Evolutionary conservation across 2,797 vertebrate genomes (phyloP).

Genomic region (Labeo calbasu): DNA sequence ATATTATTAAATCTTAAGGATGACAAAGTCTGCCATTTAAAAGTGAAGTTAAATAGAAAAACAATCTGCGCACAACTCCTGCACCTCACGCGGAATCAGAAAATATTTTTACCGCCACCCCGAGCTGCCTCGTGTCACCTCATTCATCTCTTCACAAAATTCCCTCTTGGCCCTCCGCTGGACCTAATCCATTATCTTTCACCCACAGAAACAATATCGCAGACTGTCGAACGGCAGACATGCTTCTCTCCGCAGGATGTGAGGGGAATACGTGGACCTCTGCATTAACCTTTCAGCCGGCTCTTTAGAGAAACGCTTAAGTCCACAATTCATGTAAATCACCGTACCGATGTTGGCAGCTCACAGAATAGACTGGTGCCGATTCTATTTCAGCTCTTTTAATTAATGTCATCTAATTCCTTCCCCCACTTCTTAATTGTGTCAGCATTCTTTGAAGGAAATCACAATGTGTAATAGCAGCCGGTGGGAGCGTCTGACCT

Average conservation of each 20-base stretch:
- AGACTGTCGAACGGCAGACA: slow-evolving; percentile 52
- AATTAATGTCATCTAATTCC: slow-evolving; percentile 65
- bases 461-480: slow-evolving; percentile 56
- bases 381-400: slow-evolving; percentile 60
- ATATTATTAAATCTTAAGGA: slow-evolving; percentile 65
- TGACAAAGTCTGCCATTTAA: slow-evolving; percentile 63
- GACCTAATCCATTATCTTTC: slow-evolving; percentile 67
- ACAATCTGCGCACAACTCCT: slow-evolving; percentile 26
- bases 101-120: slow-evolving; percentile 50
- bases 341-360: slow-evolving; percentile 44
- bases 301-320: slow-evolving; percentile 48
- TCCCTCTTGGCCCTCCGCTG: slow-evolving; percentile 53
- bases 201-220: slow-evolving; percentile 62
- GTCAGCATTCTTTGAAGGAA: slow-evolving; percentile 60
- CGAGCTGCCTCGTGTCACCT: slow-evolving; percentile 49
- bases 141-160: slow-evolving; percentile 49
- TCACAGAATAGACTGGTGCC: slow-evolving; percentile 49
- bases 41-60: slow-evolving; percentile 48
- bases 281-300: slow-evolving; percentile 52
- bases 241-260: slow-evolving; percentile 48
- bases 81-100: slow-evolving; percentile 16
- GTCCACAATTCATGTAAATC: slow-evolving; percentile 63
- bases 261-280: slow-evolving; percentile 51
- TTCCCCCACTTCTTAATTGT: slow-evolving; percentile 54
- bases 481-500: slow-evolving; percentile 55